Evolutionary conservation across 2,888 invertebrate species (phyloP), one percentile per base, ranked within the genome.

Genomic region (Euplagia quadripunctaria): DNA sequence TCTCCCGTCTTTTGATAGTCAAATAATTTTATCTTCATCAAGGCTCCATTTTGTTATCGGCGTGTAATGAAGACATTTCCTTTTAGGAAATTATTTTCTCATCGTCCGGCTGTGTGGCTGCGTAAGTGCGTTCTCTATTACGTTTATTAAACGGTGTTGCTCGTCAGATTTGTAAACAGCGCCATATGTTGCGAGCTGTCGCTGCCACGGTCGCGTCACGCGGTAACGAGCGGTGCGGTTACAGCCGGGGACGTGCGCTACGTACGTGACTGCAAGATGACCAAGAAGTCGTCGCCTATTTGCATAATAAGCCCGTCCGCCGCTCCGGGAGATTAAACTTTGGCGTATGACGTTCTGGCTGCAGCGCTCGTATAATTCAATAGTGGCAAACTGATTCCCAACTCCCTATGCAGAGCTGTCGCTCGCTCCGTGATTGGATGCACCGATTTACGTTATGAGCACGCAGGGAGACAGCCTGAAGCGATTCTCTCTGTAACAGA

Each of bases 281-380:
- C 92, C 93, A 91, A 89, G 87, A 87, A 90, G 91, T 90, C 90
- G 86, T 81, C 87, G 88, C 88, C 92, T 91, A 94, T 94, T 94
- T 94, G 94, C 94, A 94, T 94, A 94, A 94, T 94, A 94, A 94
- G 93, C 94, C 91, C 91, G 92, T 89, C 91, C 91, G 91, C 88
- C 92, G 93, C 94, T 92, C 89, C 89, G 91, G 92, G 91, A 94
- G 94, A 94, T 95, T 94, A 94, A 94, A 94, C 94, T 94, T 94
- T 87, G 92, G 89, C 94, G 93, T 94, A 94, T 94, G 94, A 94
- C 94, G 93, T 92, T 90, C 91, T 90, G 90, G 90, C 92, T 92
- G 93, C 91, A 91, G 92, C 92, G 88, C 91, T 90, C 92, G 91
- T 94, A 92, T 94, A 94, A 95, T 94, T 95, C 94, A 95, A 95